Evolutionary conservation across 1,140 invertebrate species (phyloP), one percentile per base, ranked within the genome.

Genomic region (Homarus americanus): DNA sequence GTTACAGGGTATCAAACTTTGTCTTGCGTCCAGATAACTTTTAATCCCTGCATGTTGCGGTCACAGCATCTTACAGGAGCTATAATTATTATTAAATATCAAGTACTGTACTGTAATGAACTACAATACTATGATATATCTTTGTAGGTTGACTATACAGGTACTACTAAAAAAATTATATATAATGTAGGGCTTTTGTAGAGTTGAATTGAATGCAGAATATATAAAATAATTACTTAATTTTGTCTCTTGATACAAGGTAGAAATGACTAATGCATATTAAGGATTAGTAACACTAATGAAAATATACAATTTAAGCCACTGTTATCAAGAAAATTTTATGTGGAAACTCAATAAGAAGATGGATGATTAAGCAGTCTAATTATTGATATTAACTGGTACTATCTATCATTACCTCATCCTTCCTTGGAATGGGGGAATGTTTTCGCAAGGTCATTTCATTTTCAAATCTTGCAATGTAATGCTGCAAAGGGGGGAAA

Each of bases 381-480:
- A 69, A 69, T 24, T 24, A 2, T 32, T 9, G 63, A 1, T 69
- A 69, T 69, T 63, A 17, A 32, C 3, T 69, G 32, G 12, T 86
- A 40, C 69, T 63, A 66, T 17, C 73, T 75, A 91, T 73, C 44
- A 63, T 91, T 91, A 91, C 90, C 90, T 85, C 66, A 36, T 36
- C 38, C 34, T 49, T 79, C 63, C 53, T 41, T 32, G 91, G 91
- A 75, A 91, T 91, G 32, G 85, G 91, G 80, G 91, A 91, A 87
- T 91, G 85, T 87, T 86, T 91, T 82, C 85, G 58, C 38, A 91
- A 87, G 85, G 38, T 83, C 78, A 82, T 86, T 76, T 87, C 91
- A 32, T 83, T 82, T 53, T 83, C 91, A 82, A 44, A 75, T 73
- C 91, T 83, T 82, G 66, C 53, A 83, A 86, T 82, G 82, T 87